phyloP scores from a whole-genome alignment of 1,140 invertebrate genomes.

The Lepidurus couesii region DNA sequence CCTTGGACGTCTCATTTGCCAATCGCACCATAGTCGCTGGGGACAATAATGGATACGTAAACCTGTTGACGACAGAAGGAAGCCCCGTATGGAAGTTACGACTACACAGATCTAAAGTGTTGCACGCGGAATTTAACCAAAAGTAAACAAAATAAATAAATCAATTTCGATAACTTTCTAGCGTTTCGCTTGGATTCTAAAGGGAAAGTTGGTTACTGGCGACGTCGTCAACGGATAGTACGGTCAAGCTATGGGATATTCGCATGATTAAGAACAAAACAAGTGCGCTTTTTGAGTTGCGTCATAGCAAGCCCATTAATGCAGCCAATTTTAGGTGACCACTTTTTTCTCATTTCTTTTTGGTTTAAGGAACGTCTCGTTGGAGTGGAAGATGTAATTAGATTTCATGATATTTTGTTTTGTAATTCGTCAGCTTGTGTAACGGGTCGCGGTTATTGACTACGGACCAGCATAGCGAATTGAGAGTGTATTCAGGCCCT shows the following conservation, averaged over 20 bases:
- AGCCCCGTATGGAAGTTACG: constrained; percentile 37
- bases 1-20: constrained; percentile 40
- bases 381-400: neutral
- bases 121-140: constrained; percentile 43
- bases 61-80: constrained; percentile 41
- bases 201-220: constrained; percentile 42
- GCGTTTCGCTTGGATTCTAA: neutral
- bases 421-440: neutral
- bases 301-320: constrained; percentile 43
- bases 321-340: constrained; percentile 38
- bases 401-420: constrained; percentile 23
- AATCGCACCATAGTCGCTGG: constrained; percentile 41
- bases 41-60: constrained; percentile 41
- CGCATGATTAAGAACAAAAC: constrained; percentile 40
- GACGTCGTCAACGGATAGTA: constrained; percentile 43
- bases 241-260: constrained; percentile 44
- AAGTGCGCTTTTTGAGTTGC: constrained; percentile 38
- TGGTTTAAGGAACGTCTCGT: neutral
- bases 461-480: constrained; percentile 44
- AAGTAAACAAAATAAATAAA: neutral
- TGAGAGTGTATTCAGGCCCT: constrained; percentile 43
- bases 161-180: neutral
- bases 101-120: constrained; percentile 43
- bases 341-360: neutral
- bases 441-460: constrained; percentile 44